A percentile compares a stretch with the other conserved stretches of the same genome.
phyloP scores from a whole-genome alignment of 2,797 vertebrate species.

The Anguilla pacifica region DNA sequence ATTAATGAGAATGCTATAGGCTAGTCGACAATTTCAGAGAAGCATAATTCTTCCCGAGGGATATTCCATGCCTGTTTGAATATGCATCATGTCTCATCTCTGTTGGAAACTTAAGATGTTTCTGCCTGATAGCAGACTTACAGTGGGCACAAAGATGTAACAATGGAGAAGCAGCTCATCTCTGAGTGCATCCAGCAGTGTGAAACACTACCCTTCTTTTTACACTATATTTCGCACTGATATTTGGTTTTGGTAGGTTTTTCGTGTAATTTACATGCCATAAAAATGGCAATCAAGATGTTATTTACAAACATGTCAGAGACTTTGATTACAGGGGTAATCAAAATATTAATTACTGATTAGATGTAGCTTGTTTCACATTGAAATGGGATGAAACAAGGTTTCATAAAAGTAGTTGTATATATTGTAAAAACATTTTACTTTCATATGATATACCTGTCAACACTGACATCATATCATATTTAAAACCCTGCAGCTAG shows the following conservation, averaged over 20 bases:
- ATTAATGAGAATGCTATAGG: slow-evolving; percentile 33
- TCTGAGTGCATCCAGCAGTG: neutral
- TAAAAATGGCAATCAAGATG: neutral
- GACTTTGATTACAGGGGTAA: too few relatives aligned
- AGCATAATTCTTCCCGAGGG: neutral
- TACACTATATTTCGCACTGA: neutral
- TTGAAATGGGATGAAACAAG: too few relatives aligned
- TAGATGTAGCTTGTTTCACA: too few relatives aligned
- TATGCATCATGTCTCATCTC: slow-evolving; percentile 7
- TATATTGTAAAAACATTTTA: too few relatives aligned
- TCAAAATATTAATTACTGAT: too few relatives aligned
- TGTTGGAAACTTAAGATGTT: slow-evolving; percentile 25
- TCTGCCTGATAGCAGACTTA: slow-evolving; percentile 29
- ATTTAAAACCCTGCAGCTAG: too few relatives aligned
- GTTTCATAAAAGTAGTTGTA: too few relatives aligned
- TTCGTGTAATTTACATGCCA: neutral
- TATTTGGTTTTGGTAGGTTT: neutral
- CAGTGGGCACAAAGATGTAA: neutral
- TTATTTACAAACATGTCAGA: too few relatives aligned
- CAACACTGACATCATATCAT: too few relatives aligned
- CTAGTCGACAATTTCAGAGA: slow-evolving; percentile 19
- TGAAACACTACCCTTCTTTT: neutral
- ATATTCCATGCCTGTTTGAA: slow-evolving; percentile 21
- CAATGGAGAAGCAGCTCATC: neutral
- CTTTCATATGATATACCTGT: too few relatives aligned